Evolutionary conservation across 2,113 vertebrate species (phyloP).

Genomic region (Callipepla californica): DNA sequence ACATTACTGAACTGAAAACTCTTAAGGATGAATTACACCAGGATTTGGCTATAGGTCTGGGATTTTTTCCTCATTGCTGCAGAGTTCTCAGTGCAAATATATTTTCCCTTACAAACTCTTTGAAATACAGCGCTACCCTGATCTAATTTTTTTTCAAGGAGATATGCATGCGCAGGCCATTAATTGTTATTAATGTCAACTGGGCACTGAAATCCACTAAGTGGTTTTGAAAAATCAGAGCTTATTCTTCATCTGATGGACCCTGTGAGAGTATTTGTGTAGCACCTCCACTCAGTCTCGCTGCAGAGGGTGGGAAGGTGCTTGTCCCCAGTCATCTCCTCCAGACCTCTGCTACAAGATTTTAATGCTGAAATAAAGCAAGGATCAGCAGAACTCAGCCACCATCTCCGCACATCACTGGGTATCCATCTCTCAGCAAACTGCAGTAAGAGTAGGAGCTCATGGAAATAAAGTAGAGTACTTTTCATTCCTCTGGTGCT

Average conservation of each 20-base stretch:
- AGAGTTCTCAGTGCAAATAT: neutral
- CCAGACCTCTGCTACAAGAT: neutral
- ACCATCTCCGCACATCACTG: fast-evolving
- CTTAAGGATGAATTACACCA: slow-evolving; percentile 18
- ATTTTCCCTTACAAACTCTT: neutral
- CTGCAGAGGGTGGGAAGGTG: fast-evolving
- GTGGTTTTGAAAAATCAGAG: neutral
- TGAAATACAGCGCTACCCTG: neutral
- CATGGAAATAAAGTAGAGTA: neutral
- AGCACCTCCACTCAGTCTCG: neutral
- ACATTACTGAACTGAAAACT: slow-evolving; percentile 26
- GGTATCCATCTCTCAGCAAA: neutral
- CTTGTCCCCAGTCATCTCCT: neutral
- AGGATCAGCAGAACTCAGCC: neutral
- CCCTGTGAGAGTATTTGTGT: neutral
- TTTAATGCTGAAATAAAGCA: fast-evolving
- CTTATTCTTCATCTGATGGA: neutral
- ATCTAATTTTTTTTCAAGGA: neutral
- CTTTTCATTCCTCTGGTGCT: neutral
- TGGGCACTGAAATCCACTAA: neutral
- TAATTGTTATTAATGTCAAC: slow-evolving; percentile 1
- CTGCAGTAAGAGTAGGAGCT: neutral
- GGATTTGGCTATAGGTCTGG: neutral
- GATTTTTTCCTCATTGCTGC: neutral
- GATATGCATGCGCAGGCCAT: neutral